A percentile compares a stretch with the other conserved stretches of the same genome.
Conservation (phyloP, 2,888 invertebrate genomes). For the Drosophila longiperda region DNA sequence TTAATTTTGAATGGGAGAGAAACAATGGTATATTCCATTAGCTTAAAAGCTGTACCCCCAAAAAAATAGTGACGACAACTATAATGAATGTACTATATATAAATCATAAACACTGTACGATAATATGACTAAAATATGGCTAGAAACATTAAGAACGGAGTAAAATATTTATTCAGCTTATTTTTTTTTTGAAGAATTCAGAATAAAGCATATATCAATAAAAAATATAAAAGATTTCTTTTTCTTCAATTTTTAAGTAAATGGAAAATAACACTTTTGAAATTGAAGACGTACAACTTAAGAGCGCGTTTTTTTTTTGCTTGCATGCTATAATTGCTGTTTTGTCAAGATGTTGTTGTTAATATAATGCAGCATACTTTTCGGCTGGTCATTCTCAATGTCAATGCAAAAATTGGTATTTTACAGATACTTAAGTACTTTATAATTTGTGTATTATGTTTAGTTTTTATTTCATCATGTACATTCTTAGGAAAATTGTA, state of each 20-base stretch:
- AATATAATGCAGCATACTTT: neutral
- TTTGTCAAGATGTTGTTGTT: neutral
- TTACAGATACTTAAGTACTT: neutral
- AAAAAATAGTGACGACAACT: constrained; percentile 17
- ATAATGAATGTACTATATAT: constrained; percentile 54
- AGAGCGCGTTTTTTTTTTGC: neutral
- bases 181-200: neutral
- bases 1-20: constrained; percentile 23
- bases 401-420: neutral
- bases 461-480: neutral
- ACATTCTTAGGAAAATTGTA: neutral
- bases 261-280: neutral
- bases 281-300: neutral
- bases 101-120: constrained; percentile 8
- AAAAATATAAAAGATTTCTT: neutral
- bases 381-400: neutral
- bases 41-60: constrained; percentile 45
- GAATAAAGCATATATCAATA: neutral
- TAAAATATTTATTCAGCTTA: neutral
- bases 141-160: constrained; percentile 32
- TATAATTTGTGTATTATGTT: neutral
- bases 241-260: neutral
- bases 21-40: neutral
- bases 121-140: constrained; percentile 56
- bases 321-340: neutral